phyloP scores from a whole-genome alignment of 2,797 vertebrate species.

The Scomberomorus guttatus region DNA sequence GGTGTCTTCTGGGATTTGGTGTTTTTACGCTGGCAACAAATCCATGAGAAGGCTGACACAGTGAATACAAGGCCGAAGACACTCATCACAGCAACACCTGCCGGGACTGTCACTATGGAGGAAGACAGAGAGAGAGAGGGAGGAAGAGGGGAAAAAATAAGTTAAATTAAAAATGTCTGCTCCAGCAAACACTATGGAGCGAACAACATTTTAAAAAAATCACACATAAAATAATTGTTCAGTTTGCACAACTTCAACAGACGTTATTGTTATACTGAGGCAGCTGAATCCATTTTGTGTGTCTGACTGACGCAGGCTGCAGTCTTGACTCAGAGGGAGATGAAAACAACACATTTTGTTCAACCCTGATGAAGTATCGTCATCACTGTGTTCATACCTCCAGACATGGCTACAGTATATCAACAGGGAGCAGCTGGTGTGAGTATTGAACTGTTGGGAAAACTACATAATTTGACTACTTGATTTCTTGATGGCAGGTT shows the following conservation, averaged over 20 bases:
- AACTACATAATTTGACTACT: neutral
- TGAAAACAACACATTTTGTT: slow-evolving; percentile 57
- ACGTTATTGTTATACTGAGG: slow-evolving; percentile 9
- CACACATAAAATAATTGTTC: neutral
- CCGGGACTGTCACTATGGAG: slow-evolving; percentile 91
- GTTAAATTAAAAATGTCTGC: slow-evolving; percentile 1
- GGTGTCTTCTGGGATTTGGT: slow-evolving; percentile 95
- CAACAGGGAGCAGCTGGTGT: slow-evolving; percentile 44
- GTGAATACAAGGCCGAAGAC: slow-evolving; percentile 97
- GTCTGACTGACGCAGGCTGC: slow-evolving; percentile 50
- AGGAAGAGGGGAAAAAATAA: neutral
- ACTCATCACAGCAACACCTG: slow-evolving; percentile 94
- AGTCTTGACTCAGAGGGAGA: slow-evolving; percentile 60
- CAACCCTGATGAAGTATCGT: slow-evolving; percentile 20
- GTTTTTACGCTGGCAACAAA: slow-evolving; percentile 98
- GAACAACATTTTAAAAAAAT: slow-evolving; percentile 4
- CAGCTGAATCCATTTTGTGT: slow-evolving; percentile 40
- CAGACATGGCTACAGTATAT: slow-evolving; percentile 34
- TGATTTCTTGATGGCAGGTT: neutral
- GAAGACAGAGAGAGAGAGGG: slow-evolving; percentile 39
- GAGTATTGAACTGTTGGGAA: slow-evolving; percentile 22
- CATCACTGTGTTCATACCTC: slow-evolving; percentile 18
- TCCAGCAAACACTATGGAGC: neutral
- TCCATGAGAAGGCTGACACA: slow-evolving; percentile 96
- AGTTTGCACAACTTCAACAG: neutral